These are phyloP conservation scores for Geopemphigus sp. DNA, from an alignment of 1,140 invertebrate genomes.

Conservation along the genomic window DNA sequence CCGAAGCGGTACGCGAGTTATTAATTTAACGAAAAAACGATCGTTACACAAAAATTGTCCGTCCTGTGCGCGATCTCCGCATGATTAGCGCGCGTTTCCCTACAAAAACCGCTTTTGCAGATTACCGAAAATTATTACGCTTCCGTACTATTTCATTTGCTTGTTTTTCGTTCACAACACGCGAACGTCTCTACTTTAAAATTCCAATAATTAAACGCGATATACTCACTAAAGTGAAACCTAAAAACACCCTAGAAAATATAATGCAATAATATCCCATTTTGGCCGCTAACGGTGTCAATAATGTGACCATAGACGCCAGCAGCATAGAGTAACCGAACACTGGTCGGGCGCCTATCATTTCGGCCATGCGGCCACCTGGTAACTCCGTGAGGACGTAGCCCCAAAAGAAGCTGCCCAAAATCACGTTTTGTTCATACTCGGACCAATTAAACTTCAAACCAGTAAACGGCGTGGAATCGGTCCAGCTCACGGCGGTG, in stretches of 20 bases:
- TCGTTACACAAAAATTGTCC: no score
- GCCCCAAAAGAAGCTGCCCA: conserved; percentile 87
- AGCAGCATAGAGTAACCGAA: conserved; percentile 82
- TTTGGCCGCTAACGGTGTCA: conserved; percentile 74
- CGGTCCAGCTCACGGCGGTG: not conserved
- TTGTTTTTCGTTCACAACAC: no score
- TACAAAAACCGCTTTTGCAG: no score
- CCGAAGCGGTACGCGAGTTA: no score
- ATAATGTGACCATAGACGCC: conserved; percentile 75
- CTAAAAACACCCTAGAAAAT: conserved; percentile 65
- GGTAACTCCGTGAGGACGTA: conserved; percentile 85
- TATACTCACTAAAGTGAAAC: conserved; percentile 66
- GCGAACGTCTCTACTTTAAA: no score
- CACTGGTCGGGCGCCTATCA: conserved; percentile 76
- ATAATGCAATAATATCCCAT: conserved; percentile 63
- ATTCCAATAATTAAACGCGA: not conserved
- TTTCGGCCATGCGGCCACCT: conserved; percentile 78
- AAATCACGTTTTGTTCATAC: conserved; percentile 72
- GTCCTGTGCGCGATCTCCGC: no score
- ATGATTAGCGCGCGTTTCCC: no score
- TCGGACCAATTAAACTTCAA: conserved; percentile 68
- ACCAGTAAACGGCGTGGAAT: not conserved
- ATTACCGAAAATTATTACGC: no score
- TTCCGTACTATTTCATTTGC: no score
- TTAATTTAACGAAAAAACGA: no score